Base-by-base conservation (phyloP, 2,888 invertebrate species). In the Acanthacorydalis orientalis region DNA sequence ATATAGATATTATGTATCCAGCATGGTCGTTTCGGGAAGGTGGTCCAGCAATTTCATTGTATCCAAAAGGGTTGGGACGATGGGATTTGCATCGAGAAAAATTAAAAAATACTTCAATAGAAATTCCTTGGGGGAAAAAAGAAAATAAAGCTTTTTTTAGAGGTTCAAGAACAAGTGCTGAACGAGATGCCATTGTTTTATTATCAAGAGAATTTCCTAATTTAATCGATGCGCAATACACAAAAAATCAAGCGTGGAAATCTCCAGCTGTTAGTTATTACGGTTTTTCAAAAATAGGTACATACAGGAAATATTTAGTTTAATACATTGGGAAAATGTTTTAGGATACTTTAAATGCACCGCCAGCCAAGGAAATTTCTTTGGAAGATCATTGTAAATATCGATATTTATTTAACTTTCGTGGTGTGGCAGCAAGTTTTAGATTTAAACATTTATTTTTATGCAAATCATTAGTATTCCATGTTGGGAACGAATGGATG, bases 1-100 rank as follows among this genome's bases (percentile, higher is more conserved):
- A 89, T 65, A 73, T 74, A 63, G 97, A 97, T 61, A 90, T 97
- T 51, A 86, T 87, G 80, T 89, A 87, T 63, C 96, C 96, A 1
- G 88, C 95, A 0, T 97, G 96, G 96, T 83, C 91, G 38, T 97
- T 97, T 65, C 93, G 95, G 93, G 91, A 91, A 67, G 96, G 96
- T 31, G 97, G 97, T 0, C 97, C 97, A 11, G 95, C 96, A 1
- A 95, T 96, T 55, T 78, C 83, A 35, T 68, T 93, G 9, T 93
- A 95, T 68, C 96, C 96, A 0, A 83, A 78, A 47, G 96, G 96
- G 15, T 78, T 96, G 52, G 96, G 95, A 0, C 72, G 92, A 39
- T 97, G 96, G 96, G 93, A 95, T 64, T 64, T 78, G 54, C 85
- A 87, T 60, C 73, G 92, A 48, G 68, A 75, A 50, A 74, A 80